These are phyloP conservation scores for Tricholauxania praeusta DNA, from an alignment of 2,888 invertebrate genomes.

Conservation along the genomic window DNA sequence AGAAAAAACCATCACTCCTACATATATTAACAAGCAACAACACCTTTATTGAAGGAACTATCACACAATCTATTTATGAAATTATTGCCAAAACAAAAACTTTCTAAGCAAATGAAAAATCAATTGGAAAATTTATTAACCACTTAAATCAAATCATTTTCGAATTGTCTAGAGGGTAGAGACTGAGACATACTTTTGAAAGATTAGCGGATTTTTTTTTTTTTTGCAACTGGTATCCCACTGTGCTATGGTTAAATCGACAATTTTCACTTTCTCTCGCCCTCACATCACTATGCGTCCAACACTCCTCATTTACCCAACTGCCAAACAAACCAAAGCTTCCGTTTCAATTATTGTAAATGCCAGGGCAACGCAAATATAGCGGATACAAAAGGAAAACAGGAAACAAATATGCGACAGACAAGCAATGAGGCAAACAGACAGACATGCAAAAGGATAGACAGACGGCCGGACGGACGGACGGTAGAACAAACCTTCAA, in stretches of 20 bases:
- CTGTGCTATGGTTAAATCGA: conserved; percentile 37
- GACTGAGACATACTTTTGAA: no score
- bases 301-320: conserved; percentile 35
- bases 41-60: no score
- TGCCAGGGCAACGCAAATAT: conserved; percentile 54
- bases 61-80: no score
- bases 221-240: background rate
- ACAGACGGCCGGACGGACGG: conserved; percentile 20
- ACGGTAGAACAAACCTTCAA: conserved; percentile 25
- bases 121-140: no score
- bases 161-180: no score
- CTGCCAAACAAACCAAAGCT: conserved; percentile 57
- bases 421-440: conserved; percentile 37
- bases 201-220: no score
- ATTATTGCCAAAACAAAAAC: no score
- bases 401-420: conserved; percentile 51
- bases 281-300: background rate
- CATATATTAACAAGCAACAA: no score
- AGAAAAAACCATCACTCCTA: no score
- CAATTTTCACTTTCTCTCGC: conserved; percentile 25
- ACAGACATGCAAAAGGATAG: conserved; percentile 27
- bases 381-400: conserved; percentile 40
- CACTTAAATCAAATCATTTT: no score
- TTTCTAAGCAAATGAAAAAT: no score
- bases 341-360: conserved; percentile 65